Evolutionary conservation across 2,888 invertebrate species (phyloP).

Genomic region (Apocheima hispidaria): DNA sequence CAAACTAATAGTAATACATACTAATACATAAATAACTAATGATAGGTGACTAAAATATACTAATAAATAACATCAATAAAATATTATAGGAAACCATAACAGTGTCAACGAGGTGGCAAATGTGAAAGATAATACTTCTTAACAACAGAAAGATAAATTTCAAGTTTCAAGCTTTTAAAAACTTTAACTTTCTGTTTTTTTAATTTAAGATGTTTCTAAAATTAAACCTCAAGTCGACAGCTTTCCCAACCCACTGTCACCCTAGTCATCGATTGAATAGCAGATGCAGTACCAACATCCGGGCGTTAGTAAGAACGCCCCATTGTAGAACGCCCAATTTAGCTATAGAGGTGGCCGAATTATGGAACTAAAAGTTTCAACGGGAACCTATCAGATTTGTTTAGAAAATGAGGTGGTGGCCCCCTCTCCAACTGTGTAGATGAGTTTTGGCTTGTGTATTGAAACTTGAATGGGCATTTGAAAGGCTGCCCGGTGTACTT

Average conservation of each 20-base stretch:
- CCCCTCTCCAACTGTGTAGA: neutral
- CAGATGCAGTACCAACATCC: constrained; percentile 55
- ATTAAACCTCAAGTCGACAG: neutral
- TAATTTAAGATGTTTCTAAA: too few species aligned
- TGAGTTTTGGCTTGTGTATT: neutral
- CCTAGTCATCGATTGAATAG: constrained; percentile 50
- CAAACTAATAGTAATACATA: too few species aligned
- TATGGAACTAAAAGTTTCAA: neutral
- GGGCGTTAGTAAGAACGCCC: constrained; percentile 43
- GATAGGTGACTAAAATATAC: too few species aligned
- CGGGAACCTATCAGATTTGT: neutral
- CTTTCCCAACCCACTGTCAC: constrained; percentile 38
- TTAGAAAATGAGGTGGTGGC: neutral
- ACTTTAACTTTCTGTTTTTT: too few species aligned
- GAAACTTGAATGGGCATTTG: constrained; percentile 20
- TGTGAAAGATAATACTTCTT: too few species aligned
- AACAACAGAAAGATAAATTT: too few species aligned
- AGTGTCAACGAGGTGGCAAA: too few species aligned
- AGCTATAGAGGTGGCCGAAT: neutral
- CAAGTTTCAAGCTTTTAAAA: too few species aligned
- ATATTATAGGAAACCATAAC: too few species aligned
- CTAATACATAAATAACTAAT: too few species aligned
- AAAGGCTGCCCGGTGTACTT: constrained; percentile 9
- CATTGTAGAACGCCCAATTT: constrained; percentile 16
- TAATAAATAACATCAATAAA: too few species aligned